Evolutionary conservation across 2,888 invertebrate genomes (phyloP).

Genomic region (Itoplectis maculator): DNA sequence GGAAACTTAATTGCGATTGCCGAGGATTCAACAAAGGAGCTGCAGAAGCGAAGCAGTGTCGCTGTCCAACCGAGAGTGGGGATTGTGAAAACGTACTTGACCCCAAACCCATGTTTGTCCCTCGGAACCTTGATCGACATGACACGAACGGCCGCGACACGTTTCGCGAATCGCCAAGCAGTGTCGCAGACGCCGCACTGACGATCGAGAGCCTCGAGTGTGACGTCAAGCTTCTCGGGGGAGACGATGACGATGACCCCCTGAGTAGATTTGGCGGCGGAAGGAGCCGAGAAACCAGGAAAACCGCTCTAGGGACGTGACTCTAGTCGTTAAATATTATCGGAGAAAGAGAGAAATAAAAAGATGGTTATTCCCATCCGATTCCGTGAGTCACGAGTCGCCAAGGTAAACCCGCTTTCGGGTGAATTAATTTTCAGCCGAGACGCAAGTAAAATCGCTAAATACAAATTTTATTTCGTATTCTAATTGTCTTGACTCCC

Average conservation of each 20-base stretch:
- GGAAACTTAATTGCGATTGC: not conserved
- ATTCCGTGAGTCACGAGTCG: not conserved
- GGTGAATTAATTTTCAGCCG: not conserved
- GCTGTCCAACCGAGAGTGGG: constrained; percentile 22
- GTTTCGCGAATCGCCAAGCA: constrained; percentile 52
- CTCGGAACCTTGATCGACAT: constrained; percentile 67
- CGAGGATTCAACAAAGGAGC: constrained; percentile 6
- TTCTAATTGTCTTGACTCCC: too few species aligned
- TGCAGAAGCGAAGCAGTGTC: constrained; percentile 37
- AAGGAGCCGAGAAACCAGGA: constrained; percentile 35
- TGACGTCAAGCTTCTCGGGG: not conserved
- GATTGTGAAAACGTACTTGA: constrained; percentile 71
- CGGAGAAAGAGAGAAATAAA: not conserved
- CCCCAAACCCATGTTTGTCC: constrained; percentile 67
- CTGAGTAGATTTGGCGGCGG: constrained; percentile 12
- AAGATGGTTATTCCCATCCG: not conserved
- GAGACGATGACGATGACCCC: constrained; percentile 57
- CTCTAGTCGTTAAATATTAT: not conserved
- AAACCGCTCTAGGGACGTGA: constrained; percentile 5
- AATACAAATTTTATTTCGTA: too few species aligned
- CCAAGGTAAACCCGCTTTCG: not conserved
- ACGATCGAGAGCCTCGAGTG: constrained; percentile 4
- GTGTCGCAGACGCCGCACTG: constrained; percentile 2
- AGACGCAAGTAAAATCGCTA: too few species aligned
- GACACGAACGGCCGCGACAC: constrained; percentile 62